Base-by-base conservation (phyloP, 2,113 vertebrate species). In the Equus quagga region DNA sequence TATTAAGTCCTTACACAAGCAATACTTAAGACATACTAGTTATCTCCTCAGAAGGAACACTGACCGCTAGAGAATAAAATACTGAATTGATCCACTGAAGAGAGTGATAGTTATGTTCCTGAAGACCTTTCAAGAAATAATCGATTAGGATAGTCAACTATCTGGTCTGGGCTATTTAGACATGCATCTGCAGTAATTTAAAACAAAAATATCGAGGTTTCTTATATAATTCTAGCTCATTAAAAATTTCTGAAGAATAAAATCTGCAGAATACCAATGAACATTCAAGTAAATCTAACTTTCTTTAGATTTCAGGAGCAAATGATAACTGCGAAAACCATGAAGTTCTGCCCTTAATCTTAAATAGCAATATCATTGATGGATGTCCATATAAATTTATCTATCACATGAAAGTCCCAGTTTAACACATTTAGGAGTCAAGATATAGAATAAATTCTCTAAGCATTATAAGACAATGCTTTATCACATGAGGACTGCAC, bases 191-290 rank as follows among this genome's bases (percentile, higher is more conserved):
- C 21, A 6, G 4, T 83, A 75, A 67, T 54, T 84, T 62, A 69
- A 92, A 82, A 85, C 24, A 58, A 62, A 89, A 18, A 60, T 24
- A 58, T 83, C 36, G 86, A 89, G 12, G 36, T 80, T 91, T 62
- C 56, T 80, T 33, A 76, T 18, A 80, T 62, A 80, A 92, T 54
- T 86, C 60, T 78, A 46, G 8, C 26, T 86, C 19, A 62, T 54
- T 79, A 88, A 96, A 96, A 73, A 49, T 49, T 75, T 62, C 23
- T 81, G 13, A 91, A 91, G 62, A 94, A 92, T 92, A 13, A 96
- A 85, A 84, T 75, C 24, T 88, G 23, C 26, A 80, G 41, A 84
- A 78, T 49, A 69, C 54, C n/a, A 69, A 54, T 75, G 12, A 92
- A 76, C 69, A 8, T 62, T 65, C 51, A 92, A 79, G 18, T 64